Conservation (phyloP, 1,140 invertebrate genomes). For the Drosophila malerkotliana region DNA sequence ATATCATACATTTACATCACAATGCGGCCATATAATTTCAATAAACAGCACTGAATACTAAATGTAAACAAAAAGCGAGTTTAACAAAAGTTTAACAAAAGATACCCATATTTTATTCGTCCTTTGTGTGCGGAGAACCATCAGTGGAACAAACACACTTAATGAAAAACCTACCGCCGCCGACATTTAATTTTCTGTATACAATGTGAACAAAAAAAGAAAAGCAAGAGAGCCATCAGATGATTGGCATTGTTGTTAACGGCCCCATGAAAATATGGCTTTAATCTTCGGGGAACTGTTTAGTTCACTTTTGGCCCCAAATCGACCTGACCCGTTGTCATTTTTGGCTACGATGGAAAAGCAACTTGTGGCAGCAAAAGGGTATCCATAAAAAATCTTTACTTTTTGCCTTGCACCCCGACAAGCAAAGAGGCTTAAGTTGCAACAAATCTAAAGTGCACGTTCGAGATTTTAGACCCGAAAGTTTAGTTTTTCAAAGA, state of each 20-base stretch:
- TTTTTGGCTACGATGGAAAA: conserved; percentile 32
- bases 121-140: conserved; percentile 42
- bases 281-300: conserved; percentile 18
- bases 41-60: conserved; percentile 39
- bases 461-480: neutral
- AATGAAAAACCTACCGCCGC: conserved; percentile 39
- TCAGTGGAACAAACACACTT: conserved; percentile 41
- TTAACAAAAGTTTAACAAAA: conserved; percentile 47
- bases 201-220: conserved; percentile 15
- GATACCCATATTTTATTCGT: conserved; percentile 39
- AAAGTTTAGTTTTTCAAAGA: too few relatives aligned
- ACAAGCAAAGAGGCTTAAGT: neutral
- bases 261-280: conserved; percentile 30
- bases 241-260: conserved; percentile 61
- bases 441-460: neutral
- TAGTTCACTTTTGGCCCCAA: conserved; percentile 5
- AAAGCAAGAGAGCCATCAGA: neutral
- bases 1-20: conserved; percentile 52
- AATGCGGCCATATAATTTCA: conserved; percentile 56
- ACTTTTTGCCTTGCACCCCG: neutral
- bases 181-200: conserved; percentile 64
- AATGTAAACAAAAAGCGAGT: conserved; percentile 27
- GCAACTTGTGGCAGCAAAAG: conserved; percentile 28
- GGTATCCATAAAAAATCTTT: too few relatives aligned
- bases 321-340: conserved; percentile 30